Conservation (phyloP, 1,140 invertebrate genomes). For the Marisa cornuarietis region DNA sequence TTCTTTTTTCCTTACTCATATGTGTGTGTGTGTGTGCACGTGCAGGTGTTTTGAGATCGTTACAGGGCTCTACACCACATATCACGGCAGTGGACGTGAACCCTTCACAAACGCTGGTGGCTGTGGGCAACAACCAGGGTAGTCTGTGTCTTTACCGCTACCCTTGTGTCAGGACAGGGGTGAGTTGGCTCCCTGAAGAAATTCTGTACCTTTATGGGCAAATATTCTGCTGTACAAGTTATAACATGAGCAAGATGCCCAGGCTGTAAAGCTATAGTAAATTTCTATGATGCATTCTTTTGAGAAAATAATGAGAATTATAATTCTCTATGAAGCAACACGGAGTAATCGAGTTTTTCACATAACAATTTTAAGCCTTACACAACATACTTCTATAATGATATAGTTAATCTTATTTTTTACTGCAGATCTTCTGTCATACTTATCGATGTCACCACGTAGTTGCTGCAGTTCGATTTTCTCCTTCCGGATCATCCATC, state of each 20-base stretch:
- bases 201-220: background rate
- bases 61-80: background rate
- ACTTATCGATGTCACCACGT: conserved; percentile 39
- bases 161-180: conserved; percentile 32
- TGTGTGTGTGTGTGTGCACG: conserved; percentile 4
- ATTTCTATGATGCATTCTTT: background rate
- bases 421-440: conserved; percentile 45
- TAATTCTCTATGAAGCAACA: background rate
- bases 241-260: background rate
- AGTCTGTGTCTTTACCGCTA: conserved; percentile 43
- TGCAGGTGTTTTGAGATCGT: conserved; percentile 9
- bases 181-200: background rate
- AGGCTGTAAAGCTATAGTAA: conserved; percentile 27
- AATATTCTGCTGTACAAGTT: background rate
- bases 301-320: background rate
- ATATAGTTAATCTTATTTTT: background rate
- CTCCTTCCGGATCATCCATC: conserved; percentile 29
- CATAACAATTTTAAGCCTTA: background rate
- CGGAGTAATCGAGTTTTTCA: background rate
- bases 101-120: conserved; percentile 27
- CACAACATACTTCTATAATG: background rate
- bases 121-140: conserved; percentile 43
- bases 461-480: conserved; percentile 37
- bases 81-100: conserved; percentile 13
- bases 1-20: conserved; percentile 14